Conservation (phyloP, 2,797 vertebrate genomes). For the Micrastur ruficollis region DNA sequence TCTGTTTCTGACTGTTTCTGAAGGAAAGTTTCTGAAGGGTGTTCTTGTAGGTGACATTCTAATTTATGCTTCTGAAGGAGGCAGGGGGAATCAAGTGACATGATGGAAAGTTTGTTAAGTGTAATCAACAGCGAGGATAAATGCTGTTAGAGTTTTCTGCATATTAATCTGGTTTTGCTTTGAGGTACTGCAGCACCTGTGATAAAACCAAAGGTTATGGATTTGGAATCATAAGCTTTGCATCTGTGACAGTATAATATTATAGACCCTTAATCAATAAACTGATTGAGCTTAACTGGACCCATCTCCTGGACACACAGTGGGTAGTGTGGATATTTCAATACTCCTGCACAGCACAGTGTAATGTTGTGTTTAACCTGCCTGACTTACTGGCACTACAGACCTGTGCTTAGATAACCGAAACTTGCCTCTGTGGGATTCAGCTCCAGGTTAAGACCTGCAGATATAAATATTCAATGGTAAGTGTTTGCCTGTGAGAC, state of each 20-base stretch:
- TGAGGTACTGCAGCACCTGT: not conserved
- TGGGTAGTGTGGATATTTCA: not conserved
- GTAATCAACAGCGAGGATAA: conserved; percentile 50
- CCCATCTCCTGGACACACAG: not conserved
- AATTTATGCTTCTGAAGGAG: conserved; percentile 39
- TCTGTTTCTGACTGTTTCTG: not conserved
- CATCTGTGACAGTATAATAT: not conserved
- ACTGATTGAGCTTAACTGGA: not conserved
- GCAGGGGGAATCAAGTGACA: conserved; percentile 32
- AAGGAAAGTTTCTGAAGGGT: conserved; percentile 33
- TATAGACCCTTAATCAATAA: not conserved
- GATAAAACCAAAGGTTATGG: not conserved
- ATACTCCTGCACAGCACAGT: not conserved
- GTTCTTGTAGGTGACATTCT: conserved; percentile 38
- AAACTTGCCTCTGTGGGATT: not conserved
- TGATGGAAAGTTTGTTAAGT: conserved; percentile 58
- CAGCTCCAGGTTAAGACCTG: not conserved
- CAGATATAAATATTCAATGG: not conserved
- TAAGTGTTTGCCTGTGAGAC: not conserved
- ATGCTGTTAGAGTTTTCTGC: conserved; percentile 36
- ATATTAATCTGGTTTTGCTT: conserved; percentile 55
- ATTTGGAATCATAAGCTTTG: conserved; percentile 1
- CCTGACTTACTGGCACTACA: not conserved
- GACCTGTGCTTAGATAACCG: not conserved
- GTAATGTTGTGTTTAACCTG: not conserved